Evolutionary conservation across 1,140 invertebrate species (phyloP).

Genomic region (Brachionus calyciflorus): DNA sequence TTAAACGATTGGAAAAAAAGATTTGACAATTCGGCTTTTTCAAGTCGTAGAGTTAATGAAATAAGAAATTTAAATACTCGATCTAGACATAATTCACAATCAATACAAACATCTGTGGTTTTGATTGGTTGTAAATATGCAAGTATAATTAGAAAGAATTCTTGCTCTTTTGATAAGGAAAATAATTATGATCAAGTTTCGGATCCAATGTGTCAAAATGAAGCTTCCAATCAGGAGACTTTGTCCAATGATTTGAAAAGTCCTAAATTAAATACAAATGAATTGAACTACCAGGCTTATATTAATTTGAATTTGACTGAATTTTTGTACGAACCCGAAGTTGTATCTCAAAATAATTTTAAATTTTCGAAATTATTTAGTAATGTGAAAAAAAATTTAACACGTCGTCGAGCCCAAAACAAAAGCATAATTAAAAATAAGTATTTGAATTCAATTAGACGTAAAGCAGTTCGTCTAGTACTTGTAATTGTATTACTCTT

Average conservation of each 20-base stretch:
- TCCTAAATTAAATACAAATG: background rate
- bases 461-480: slow-evolving; percentile 35
- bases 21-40: slow-evolving; percentile 13
- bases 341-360: background rate
- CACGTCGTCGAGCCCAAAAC: background rate
- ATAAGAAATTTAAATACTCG: too few relatives aligned
- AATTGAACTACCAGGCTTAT: slow-evolving; percentile 5
- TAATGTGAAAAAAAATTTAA: background rate
- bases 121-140: slow-evolving; percentile 5
- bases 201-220: too few relatives aligned
- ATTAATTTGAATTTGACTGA: background rate
- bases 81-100: background rate
- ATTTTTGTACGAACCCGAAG: background rate
- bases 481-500: slow-evolving; percentile 35
- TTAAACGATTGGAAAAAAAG: slow-evolving; percentile 43
- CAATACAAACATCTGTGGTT: background rate
- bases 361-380: background rate
- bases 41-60: background rate
- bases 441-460: slow-evolving; percentile 26
- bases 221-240: too few relatives aligned
- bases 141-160: background rate
- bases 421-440: background rate
- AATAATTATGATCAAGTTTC: background rate
- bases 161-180: background rate
- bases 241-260: too few relatives aligned